These are phyloP conservation scores for Atta cephalotes DNA, from an alignment of 1,140 invertebrate genomes.

Conservation along the genomic window DNA sequence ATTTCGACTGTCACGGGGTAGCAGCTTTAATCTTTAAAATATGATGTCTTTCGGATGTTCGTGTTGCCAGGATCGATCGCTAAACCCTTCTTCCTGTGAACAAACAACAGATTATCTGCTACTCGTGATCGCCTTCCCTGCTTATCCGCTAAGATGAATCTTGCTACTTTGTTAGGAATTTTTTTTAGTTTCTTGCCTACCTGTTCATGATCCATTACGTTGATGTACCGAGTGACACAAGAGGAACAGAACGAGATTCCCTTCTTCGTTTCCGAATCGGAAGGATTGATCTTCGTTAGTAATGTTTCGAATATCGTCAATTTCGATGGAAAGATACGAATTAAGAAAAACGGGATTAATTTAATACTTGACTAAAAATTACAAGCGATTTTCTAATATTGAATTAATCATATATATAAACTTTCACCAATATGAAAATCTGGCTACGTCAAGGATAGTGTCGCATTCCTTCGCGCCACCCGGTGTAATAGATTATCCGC, in stretches of 20 bases:
- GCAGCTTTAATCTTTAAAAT: not conserved
- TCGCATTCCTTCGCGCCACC: constrained; percentile 38
- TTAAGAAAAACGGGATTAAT: not conserved
- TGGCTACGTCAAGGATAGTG: not conserved
- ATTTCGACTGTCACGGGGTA: too few relatives aligned
- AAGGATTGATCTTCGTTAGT: not conserved
- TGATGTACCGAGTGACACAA: constrained; percentile 38
- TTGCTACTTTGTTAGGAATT: constrained; percentile 70
- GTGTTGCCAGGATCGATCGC: not conserved
- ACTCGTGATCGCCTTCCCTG: constrained; percentile 34
- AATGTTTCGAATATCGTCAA: not conserved
- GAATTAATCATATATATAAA: not conserved
- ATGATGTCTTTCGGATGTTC: constrained; percentile 8
- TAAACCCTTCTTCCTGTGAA: constrained; percentile 35
- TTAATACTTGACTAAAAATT: not conserved
- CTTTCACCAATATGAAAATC: not conserved
- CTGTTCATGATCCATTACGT: constrained; percentile 50
- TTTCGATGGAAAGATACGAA: not conserved
- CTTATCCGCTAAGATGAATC: constrained; percentile 70
- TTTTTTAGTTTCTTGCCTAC: constrained; percentile 36
- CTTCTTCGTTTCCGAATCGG: not conserved
- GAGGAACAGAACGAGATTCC: not conserved
- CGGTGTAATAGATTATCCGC: constrained; percentile 59
- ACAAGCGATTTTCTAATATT: not conserved
- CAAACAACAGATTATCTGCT: constrained; percentile 40